Conservation (phyloP, 1,140 invertebrate species). For the Cotesia typhae region DNA sequence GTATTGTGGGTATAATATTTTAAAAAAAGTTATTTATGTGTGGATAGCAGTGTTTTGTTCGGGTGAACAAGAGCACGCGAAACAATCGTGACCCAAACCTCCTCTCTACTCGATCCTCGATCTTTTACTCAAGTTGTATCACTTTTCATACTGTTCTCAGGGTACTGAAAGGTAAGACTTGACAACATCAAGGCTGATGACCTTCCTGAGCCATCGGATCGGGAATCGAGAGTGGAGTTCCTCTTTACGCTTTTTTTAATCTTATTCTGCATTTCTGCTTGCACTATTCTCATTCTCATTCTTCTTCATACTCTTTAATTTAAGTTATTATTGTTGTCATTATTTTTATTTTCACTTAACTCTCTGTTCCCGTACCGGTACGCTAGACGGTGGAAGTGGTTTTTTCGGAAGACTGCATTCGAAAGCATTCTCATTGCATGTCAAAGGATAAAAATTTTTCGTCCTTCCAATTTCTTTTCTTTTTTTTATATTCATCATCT, state of each 20-base stretch:
- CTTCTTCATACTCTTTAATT: too few species aligned
- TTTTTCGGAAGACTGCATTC: slow-evolving; percentile 20
- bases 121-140: slow-evolving; percentile 42
- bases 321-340: too few species aligned
- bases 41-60: neutral
- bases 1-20: neutral
- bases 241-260: neutral
- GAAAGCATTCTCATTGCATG: slow-evolving; percentile 14
- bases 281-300: too few species aligned
- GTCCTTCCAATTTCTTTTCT: neutral
- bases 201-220: slow-evolving; percentile 43
- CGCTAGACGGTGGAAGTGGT: slow-evolving; percentile 3
- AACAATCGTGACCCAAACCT: slow-evolving; percentile 31
- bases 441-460: slow-evolving; percentile 7
- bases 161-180: slow-evolving; percentile 39
- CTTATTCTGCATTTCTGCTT: neutral
- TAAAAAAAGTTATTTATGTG: neutral
- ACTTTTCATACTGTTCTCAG: slow-evolving; percentile 58
- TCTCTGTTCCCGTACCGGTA: neutral
- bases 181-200: slow-evolving; percentile 45
- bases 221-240: neutral
- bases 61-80: slow-evolving; percentile 22
- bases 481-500: slow-evolving; percentile 1
- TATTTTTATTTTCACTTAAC: neutral
- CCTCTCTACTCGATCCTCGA: slow-evolving; percentile 9